Percentiles rank a stretch among this genome's conserved stretches.
Evolutionary conservation across 2,888 invertebrate genomes (phyloP).

Genomic region (Pecten maximus): DNA sequence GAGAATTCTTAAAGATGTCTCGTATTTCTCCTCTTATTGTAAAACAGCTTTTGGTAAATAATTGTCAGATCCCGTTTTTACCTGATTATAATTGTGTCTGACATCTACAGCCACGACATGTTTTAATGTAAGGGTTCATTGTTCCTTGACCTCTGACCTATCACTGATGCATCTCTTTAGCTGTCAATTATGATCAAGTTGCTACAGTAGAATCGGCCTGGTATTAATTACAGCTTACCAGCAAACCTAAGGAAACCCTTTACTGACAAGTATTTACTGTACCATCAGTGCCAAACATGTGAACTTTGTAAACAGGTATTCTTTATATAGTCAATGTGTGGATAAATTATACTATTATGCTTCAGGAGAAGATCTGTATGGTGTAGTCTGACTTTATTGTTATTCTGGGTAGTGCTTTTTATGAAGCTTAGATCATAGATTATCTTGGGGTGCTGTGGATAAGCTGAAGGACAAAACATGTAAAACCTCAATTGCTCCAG

Average conservation of each 20-base stretch:
- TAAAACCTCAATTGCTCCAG: too few species aligned
- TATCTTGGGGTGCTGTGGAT: too few species aligned
- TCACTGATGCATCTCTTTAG: not conserved
- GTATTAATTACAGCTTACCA: not conserved
- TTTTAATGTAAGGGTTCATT: not conserved
- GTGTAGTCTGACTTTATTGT: too few species aligned
- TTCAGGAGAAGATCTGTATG: too few species aligned
- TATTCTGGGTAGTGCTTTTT: too few species aligned
- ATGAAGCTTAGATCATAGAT: too few species aligned
- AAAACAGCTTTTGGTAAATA: not conserved
- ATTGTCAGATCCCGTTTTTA: not conserved
- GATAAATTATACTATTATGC: too few species aligned
- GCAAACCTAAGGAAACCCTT: not conserved
- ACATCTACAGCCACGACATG: not conserved
- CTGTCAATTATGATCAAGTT: not conserved
- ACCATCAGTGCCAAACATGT: too few species aligned
- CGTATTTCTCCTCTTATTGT: not conserved
- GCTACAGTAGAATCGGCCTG: not conserved
- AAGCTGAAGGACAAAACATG: too few species aligned
- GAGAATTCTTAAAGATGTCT: not conserved
- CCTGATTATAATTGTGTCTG: not conserved
- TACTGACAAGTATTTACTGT: not conserved
- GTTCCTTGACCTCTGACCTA: not conserved
- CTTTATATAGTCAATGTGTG: too few species aligned
- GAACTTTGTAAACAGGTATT: too few species aligned